These are phyloP conservation scores for Clavelina lepadiformis DNA, from an alignment of 23 tunicate genomes.

Conservation along the genomic window DNA sequence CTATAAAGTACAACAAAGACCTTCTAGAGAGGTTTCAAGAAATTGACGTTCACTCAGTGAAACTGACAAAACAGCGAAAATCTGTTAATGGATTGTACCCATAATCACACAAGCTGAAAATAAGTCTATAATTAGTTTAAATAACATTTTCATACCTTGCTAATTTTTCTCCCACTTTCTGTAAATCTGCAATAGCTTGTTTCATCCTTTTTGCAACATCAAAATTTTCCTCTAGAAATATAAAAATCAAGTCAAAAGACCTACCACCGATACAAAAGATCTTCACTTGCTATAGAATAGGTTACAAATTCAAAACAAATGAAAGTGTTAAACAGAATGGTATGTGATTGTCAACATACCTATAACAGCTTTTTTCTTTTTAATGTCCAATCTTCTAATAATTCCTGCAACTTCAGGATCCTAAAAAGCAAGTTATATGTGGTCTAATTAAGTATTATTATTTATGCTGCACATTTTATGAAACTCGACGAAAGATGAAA, in stretches of 20 bases:
- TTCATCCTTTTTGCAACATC: slow-evolving; percentile 91
- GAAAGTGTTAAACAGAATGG: not conserved
- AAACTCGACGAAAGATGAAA: too few species aligned
- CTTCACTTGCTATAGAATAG: not conserved
- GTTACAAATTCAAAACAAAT: not conserved
- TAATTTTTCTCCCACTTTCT: slow-evolving; percentile 93
- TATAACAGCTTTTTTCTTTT: slow-evolving; percentile 75
- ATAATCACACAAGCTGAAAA: too few species aligned
- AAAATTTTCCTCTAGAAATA: slow-evolving; percentile 83
- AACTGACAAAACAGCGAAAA: too few species aligned
- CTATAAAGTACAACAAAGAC: too few species aligned
- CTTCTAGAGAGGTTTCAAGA: too few species aligned
- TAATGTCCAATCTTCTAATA: slow-evolving; percentile 64
- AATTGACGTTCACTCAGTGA: too few species aligned
- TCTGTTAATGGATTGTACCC: too few species aligned
- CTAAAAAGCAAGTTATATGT: slow-evolving; percentile 6
- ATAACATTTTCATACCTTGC: slow-evolving; percentile 36
- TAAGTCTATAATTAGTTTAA: not conserved
- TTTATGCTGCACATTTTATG: too few species aligned
- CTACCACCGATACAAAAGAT: not conserved
- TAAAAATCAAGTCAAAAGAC: slow-evolving; percentile 20
- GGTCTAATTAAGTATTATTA: too few species aligned
- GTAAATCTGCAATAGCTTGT: slow-evolving; percentile 89
- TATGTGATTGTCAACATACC: slow-evolving; percentile 11
- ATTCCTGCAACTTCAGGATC: slow-evolving; percentile 93